Evolutionary conservation across 2,113 vertebrate species (phyloP), one percentile per base, ranked within the genome.

Genomic region (Caracal caracal): DNA sequence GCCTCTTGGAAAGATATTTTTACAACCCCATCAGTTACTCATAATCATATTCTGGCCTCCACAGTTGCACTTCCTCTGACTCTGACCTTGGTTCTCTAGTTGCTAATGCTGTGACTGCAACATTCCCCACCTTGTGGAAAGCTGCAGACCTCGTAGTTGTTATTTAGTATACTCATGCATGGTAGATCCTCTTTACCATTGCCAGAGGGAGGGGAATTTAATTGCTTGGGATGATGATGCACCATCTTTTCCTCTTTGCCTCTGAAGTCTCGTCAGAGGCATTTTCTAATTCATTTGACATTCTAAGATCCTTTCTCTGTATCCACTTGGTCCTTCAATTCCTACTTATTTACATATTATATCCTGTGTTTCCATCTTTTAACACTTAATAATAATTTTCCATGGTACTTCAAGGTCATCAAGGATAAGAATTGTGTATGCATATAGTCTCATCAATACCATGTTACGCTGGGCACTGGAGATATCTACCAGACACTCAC

Each of bases 251-350:
- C 49, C 20, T 56, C 22, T 79, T 83, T 94, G 90, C 40, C 90
- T 82, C 66, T 95, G 81, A 88, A 85, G 66, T 84, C 59, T 96
- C 92, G 35, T 47, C 59, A 49, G 53, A 94, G 59, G 53, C 3
- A 33, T 70, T 85, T 73, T 84, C 63, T 80, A 84, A 56, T 10
- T 75, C 22, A 79, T 17, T 95, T 92, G 82, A 70, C 13, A 56
- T 96, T 84, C 61, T 13, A 75, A 51, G 73, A 85, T 90, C 9
- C n/a, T 71, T 53, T 97, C n/a, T 86, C 75, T 93, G 24, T 80
- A 92, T 30, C 28, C 2, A 93, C 1, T 53, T 92, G 66, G 1
- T 63, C 13, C 9, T 94, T n/a, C 51, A 71, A 8, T 94, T 93
- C 5, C 49, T 71, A 13, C 11, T 95, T 94, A 11, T 89, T 9